These are phyloP conservation scores for Drosophila cognata DNA, from an alignment of 2,888 invertebrate species.

Conservation along the genomic window DNA sequence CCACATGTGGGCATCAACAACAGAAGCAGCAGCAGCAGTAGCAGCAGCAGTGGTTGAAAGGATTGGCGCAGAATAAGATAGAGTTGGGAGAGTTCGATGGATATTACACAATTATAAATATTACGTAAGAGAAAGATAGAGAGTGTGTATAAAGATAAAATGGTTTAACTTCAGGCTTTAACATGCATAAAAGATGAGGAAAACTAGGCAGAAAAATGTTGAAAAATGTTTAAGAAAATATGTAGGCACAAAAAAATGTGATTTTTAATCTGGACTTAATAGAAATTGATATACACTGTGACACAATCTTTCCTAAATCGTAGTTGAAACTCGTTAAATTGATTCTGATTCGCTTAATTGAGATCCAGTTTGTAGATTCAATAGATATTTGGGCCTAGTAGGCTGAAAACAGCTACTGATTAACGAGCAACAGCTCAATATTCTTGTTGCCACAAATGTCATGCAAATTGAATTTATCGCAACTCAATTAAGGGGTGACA, in stretches of 20 bases:
- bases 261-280: not conserved
- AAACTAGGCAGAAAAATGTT: not conserved
- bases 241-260: not conserved
- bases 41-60: conserved; percentile 39
- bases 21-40: not conserved
- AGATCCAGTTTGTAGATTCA: not conserved
- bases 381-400: not conserved
- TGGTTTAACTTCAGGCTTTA: not conserved
- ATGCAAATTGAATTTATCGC: conserved; percentile 29
- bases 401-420: conserved; percentile 4
- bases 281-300: not conserved
- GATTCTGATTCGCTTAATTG: not conserved
- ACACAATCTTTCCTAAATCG: not conserved
- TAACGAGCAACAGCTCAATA: not conserved
- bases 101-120: conserved; percentile 37
- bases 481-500: conserved; percentile 55
- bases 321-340: not conserved
- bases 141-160: conserved; percentile 1
- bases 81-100: conserved; percentile 24
- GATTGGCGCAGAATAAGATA: conserved; percentile 50
- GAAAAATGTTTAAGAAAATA: not conserved
- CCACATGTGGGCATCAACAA: conserved; percentile 36
- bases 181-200: not conserved
- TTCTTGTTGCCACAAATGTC: conserved; percentile 43
- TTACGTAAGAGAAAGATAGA: not conserved